Percentiles rank a stretch among this genome's conserved stretches.
phyloP scores from a whole-genome alignment of 2,888 invertebrate genomes.

The Dryobota labecula region DNA sequence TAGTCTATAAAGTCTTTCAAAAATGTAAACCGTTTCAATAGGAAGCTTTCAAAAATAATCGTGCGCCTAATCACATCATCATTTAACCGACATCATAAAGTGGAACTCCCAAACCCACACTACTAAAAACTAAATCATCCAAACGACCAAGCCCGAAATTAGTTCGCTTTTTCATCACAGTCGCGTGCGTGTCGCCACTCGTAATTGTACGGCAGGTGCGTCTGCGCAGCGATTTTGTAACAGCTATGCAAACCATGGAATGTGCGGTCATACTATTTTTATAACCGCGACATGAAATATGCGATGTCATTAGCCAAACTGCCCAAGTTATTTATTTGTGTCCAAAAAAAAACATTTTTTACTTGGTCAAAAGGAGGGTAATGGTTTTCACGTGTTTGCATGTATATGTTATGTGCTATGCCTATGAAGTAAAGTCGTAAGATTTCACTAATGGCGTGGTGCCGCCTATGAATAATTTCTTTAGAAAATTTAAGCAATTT shows the following conservation, averaged over 20 bases:
- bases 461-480: conserved; percentile 24
- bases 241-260: conserved; percentile 64
- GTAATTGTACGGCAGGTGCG: conserved; percentile 64
- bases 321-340: conserved; percentile 34
- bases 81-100: conserved; percentile 36
- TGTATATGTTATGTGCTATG: conserved; percentile 35
- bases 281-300: conserved; percentile 52
- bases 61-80: conserved; percentile 19
- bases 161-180: conserved; percentile 53
- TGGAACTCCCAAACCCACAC: conserved; percentile 33
- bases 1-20: not conserved
- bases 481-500: conserved; percentile 17
- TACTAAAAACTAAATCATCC: conserved; percentile 50
- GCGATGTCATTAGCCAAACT: conserved; percentile 51
- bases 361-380: conserved; percentile 56
- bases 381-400: conserved; percentile 40
- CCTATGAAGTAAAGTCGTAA: conserved; percentile 46
- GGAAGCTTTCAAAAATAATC: conserved; percentile 11
- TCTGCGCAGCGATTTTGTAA: conserved; percentile 60
- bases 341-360: conserved; percentile 36
- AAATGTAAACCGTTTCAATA: not conserved
- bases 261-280: conserved; percentile 59
- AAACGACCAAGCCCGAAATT: conserved; percentile 49
- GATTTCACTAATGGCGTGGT: conserved; percentile 39
- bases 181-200: conserved; percentile 62